Evolutionary conservation across 2,888 invertebrate species (phyloP), one percentile per base, ranked within the genome.

Genomic region (Cataglyphis altisquamis): DNA sequence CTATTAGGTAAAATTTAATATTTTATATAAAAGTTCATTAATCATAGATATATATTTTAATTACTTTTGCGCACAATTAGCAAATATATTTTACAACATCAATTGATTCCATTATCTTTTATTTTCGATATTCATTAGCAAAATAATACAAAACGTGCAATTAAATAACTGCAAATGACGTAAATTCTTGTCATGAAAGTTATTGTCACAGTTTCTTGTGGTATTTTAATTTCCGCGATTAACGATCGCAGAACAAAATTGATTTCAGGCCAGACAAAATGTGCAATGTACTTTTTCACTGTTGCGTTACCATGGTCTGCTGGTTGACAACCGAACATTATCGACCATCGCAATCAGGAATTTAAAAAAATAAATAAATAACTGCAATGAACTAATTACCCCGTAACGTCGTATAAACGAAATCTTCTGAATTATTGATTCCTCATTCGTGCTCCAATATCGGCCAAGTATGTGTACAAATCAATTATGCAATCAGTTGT

Each of bases 401-500:
- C 6, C 3, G n/a, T 18, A 12, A 77, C 57, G 39, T 9, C 39
- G 6, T 45, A 4, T 64, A 41, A 70, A 80, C n/a, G 29, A 63
- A 39, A 57, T 67, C 41, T 21, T 41, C 12, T 52, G 48, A 84
- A 74, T 82, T 74, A 41, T 3, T 5, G 39, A 81, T 64, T 36
- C 3, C n/a, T 52, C 67, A 41, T 29, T 67, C 57, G n/a, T 57
- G 12, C n/a, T 41, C n/a, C 66, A 41, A 66, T 67, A 21, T 45
- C 15, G 12, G 10, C 5, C 52, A 55, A 10, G 32, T 77, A 21
- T 21, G 18, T 29, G 25, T n/a, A 10, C 80, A 63, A 57, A 52
- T 67, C 36, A 82, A 70, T 87, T 75, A 81, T 62, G 48, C 62
- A 87, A 88, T 83, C 41, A 82, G 83, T 84, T 84, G 87, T 60